Conservation (phyloP, 2,113 vertebrate species). For the Fulica atra region DNA sequence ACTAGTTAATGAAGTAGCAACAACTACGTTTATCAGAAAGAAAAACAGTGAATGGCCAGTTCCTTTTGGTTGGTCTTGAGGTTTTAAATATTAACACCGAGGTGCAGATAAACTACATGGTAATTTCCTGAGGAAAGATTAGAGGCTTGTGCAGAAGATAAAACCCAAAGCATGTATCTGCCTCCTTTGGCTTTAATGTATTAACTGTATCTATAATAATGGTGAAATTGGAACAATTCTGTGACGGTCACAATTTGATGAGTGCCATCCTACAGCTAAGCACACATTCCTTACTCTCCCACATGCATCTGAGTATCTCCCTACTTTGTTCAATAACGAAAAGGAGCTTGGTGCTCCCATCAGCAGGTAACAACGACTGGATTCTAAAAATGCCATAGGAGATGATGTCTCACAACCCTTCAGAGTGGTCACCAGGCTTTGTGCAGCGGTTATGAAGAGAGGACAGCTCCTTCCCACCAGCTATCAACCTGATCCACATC, state of each 20-base stretch:
- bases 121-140: conserved; percentile 49
- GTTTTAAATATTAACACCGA: conserved; percentile 8
- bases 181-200: neutral
- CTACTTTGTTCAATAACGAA: neutral
- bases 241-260: neutral
- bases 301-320: neutral
- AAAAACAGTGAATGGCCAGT: neutral
- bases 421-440: neutral
- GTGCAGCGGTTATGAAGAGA: neutral
- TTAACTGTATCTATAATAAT: neutral
- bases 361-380: neutral
- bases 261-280: neutral
- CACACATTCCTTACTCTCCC: neutral
- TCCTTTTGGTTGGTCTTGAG: neutral
- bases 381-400: neutral
- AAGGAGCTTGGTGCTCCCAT: neutral
- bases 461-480: neutral
- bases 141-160: conserved; percentile 12
- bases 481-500: neutral
- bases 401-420: neutral
- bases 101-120: neutral
- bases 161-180: neutral
- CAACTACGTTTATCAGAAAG: neutral
- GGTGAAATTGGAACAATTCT: neutral
- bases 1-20: conserved; percentile 22